Conservation (phyloP, 1,140 invertebrate species). For the Rhopalosiphum padi region DNA sequence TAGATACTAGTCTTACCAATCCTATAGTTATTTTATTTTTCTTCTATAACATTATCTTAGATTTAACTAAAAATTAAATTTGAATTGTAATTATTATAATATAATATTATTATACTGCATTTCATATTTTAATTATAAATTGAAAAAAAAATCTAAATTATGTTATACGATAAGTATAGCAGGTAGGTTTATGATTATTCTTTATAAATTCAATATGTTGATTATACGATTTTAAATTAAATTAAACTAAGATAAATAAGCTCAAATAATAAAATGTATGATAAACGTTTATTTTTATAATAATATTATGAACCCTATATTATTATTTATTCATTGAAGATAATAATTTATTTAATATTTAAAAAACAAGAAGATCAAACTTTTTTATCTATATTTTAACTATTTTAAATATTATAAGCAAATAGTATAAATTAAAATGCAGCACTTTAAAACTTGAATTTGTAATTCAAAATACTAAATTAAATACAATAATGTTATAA, state of each 20-base stretch:
- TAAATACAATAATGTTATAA: background rate
- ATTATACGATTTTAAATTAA: background rate
- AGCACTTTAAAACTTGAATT: background rate
- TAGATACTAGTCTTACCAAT: background rate
- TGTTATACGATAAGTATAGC: background rate
- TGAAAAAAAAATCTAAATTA: background rate
- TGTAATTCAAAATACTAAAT: background rate
- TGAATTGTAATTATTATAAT: background rate
- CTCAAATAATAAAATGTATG: background rate
- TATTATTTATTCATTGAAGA: background rate
- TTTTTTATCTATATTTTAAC: background rate
- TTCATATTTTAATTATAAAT: background rate
- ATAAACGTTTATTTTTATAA: background rate
- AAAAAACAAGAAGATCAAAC: background rate
- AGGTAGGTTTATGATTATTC: background rate
- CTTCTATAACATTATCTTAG: background rate
- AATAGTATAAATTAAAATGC: no score
- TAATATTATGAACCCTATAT: background rate
- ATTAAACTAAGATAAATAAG: background rate
- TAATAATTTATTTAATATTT: background rate
- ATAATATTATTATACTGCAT: background rate
- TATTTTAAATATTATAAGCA: no score
- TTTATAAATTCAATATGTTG: background rate
- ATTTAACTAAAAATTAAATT: constrained; percentile 2
- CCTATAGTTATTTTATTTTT: background rate